Conservation (phyloP, 1,140 invertebrate species). For the Drosophila littoralis region DNA sequence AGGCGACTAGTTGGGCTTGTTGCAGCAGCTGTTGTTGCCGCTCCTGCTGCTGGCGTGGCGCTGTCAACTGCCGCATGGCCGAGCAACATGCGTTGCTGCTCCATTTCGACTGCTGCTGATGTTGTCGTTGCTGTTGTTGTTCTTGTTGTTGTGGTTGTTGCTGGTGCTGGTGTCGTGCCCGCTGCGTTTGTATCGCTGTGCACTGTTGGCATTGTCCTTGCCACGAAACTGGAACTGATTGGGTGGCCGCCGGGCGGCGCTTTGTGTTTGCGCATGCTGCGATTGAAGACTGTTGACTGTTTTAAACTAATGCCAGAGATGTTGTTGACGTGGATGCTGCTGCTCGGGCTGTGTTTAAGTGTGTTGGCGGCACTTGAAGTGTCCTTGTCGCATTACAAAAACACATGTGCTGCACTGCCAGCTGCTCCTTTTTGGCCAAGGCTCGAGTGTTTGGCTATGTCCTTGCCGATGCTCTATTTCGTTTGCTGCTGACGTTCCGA, state of each 20-base stretch:
- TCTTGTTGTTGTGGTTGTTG: constrained; percentile 18
- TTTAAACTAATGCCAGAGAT: constrained; percentile 24
- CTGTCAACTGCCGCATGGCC: constrained; percentile 45
- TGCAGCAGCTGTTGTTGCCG: constrained; percentile 27
- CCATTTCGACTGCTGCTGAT: constrained; percentile 40
- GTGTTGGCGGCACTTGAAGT: constrained; percentile 73
- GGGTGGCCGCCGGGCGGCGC: constrained; percentile 67
- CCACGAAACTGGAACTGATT: constrained; percentile 32
- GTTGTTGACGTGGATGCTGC: constrained; percentile 19
- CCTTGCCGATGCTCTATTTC: constrained; percentile 32
- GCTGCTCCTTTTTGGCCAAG: constrained; percentile 41
- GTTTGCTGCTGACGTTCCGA: not conserved
- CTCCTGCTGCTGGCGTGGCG: constrained; percentile 30
- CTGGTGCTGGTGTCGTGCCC: constrained; percentile 17
- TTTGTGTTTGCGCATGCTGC: constrained; percentile 75
- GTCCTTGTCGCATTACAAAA: constrained; percentile 77
- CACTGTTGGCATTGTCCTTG: constrained; percentile 62
- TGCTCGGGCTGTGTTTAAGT: constrained; percentile 57
- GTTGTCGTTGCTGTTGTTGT: constrained; percentile 25
- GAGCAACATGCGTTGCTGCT: constrained; percentile 56
- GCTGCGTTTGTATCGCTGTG: constrained; percentile 26
- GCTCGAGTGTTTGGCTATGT: constrained; percentile 46
- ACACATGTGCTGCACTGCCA: constrained; percentile 66
- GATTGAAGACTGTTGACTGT: constrained; percentile 17
- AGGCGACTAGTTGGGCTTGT: constrained; percentile 52